A percentile compares a stretch with the other conserved stretches of the same genome.
Evolutionary conservation across 1,140 invertebrate species (phyloP).

Genomic region (Metopolophium dirhodum): DNA sequence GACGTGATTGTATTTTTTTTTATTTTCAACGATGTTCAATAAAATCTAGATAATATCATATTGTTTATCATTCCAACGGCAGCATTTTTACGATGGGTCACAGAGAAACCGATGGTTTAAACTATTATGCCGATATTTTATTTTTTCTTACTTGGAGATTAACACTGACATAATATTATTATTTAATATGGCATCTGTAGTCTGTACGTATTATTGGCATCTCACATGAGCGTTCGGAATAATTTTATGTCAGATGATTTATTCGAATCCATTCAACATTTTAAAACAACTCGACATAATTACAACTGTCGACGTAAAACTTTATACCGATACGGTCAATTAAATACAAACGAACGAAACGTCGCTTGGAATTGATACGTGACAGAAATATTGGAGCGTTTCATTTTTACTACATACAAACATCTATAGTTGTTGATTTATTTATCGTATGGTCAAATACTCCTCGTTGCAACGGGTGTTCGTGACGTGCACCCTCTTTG

Average conservation of each 20-base stretch:
- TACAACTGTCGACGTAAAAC: background rate
- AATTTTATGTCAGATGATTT: background rate
- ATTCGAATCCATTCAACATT: background rate
- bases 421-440: background rate
- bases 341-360: conserved; percentile 4
- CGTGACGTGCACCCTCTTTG: background rate
- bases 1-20: background rate
- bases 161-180: background rate
- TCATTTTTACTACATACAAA: background rate
- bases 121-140: too few relatives aligned
- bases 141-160: background rate
- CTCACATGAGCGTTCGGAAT: background rate
- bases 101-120: background rate
- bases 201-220: background rate
- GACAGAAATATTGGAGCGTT: background rate
- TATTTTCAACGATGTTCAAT: background rate
- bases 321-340: background rate
- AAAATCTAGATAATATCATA: background rate
- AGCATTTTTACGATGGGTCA: too few relatives aligned
- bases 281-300: conserved; percentile 1
- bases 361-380: conserved; percentile 6
- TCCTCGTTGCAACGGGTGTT: background rate
- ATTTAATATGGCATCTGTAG: too few relatives aligned
- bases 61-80: background rate
- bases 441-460: background rate